Evolutionary conservation across 2,888 invertebrate genomes (phyloP).

Genomic region (Zaprionus obscuricornis): DNA sequence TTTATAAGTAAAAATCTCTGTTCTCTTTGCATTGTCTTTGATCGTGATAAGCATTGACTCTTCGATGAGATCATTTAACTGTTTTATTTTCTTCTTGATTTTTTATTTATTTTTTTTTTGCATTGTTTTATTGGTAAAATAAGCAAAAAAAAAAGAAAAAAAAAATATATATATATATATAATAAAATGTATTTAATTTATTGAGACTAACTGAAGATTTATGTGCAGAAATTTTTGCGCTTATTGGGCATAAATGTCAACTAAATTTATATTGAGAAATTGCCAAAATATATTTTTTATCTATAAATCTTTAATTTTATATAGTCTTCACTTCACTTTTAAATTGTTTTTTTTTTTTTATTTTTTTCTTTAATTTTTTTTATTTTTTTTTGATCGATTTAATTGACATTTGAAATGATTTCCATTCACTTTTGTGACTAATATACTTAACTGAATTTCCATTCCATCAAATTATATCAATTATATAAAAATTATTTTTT

Average conservation of each 20-base stretch:
- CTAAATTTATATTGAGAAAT: slow-evolving; percentile 54
- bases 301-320: no score
- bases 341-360: no score
- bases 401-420: no score
- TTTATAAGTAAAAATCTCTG: slow-evolving; percentile 70
- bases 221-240: slow-evolving; percentile 46
- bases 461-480: no score
- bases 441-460: no score
- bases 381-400: no score
- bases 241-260: slow-evolving; percentile 68
- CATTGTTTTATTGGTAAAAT: slow-evolving; percentile 33
- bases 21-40: slow-evolving; percentile 51
- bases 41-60: slow-evolving; percentile 65
- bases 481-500: no score
- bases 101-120: neutral
- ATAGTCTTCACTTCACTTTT: no score
- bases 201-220: slow-evolving; percentile 56
- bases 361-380: no score
- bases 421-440: no score
- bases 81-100: slow-evolving; percentile 5
- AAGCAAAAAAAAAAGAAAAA: neutral
- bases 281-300: no score
- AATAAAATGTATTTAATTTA: slow-evolving; percentile 71
- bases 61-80: slow-evolving; percentile 27
- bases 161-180: slow-evolving; percentile 13